phyloP scores from a whole-genome alignment of 92 coral and sea anemone genomes.

The Porites divaricata region DNA sequence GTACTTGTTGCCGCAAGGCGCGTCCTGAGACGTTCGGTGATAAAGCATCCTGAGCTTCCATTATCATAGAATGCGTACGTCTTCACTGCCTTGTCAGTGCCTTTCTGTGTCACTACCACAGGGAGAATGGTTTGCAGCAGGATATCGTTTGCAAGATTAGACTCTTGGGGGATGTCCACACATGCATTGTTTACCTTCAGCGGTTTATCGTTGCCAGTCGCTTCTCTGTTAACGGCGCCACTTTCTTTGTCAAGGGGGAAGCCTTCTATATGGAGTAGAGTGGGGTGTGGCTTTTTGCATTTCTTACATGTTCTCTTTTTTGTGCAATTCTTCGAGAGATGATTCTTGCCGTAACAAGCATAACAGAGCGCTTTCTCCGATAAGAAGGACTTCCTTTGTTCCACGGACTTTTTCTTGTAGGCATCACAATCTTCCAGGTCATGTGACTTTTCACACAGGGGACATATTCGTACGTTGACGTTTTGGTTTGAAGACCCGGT shows the following conservation, averaged over 20 bases:
- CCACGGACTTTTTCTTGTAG: conserved; percentile 29
- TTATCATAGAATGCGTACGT: conserved; percentile 66
- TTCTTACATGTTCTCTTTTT: conserved; percentile 46
- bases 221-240: background rate
- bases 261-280: conserved; percentile 48
- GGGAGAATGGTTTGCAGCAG: conserved; percentile 8
- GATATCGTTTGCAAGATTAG: conserved; percentile 6
- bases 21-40: conserved; percentile 52
- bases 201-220: background rate
- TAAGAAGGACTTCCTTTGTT: conserved; percentile 43
- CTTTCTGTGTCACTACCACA: conserved; percentile 8
- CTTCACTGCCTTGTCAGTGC: conserved; percentile 51
- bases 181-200: conserved; percentile 11
- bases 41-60: conserved; percentile 75
- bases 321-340: conserved; percentile 50
- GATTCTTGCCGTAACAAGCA: conserved; percentile 61
- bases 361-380: conserved; percentile 44
- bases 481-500: conserved; percentile 6
- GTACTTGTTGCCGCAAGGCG: conserved; percentile 14
- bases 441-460: conserved; percentile 37
- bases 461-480: background rate
- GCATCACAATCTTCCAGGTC: conserved; percentile 62
- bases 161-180: conserved; percentile 14
- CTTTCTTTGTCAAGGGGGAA: conserved; percentile 6
- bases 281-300: conserved; percentile 62